phyloP scores from a whole-genome alignment of 2,888 invertebrate species.

The Spodoptera picta region DNA sequence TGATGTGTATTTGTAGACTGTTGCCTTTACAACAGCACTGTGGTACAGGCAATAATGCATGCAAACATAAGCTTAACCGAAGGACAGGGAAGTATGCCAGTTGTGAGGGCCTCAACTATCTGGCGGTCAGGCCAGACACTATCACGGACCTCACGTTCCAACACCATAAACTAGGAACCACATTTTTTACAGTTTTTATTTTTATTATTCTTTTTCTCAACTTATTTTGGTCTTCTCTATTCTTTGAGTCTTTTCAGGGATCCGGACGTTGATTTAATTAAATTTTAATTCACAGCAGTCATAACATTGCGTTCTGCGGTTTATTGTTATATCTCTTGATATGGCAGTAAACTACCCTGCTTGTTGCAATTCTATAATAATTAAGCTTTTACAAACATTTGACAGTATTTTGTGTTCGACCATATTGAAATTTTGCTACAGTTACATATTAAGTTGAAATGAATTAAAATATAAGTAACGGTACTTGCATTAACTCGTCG shows the following conservation, averaged over 20 bases:
- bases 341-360: slow-evolving; percentile 63
- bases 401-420: slow-evolving; percentile 62
- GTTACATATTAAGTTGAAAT: neutral
- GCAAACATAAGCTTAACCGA: slow-evolving; percentile 78
- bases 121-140: slow-evolving; percentile 52
- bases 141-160: slow-evolving; percentile 57
- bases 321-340: slow-evolving; percentile 58
- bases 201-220: slow-evolving; percentile 44
- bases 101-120: slow-evolving; percentile 59
- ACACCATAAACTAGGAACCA: slow-evolving; percentile 67
- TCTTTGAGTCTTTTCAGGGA: slow-evolving; percentile 68
- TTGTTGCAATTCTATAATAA: slow-evolving; percentile 61
- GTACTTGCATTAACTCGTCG: slow-evolving; percentile 50
- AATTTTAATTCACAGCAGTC: slow-evolving; percentile 52
- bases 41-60: slow-evolving; percentile 76
- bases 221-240: slow-evolving; percentile 55
- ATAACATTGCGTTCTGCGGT: slow-evolving; percentile 45
- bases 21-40: slow-evolving; percentile 64
- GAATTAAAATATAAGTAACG: slow-evolving; percentile 26
- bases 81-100: slow-evolving; percentile 85
- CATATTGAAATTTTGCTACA: slow-evolving; percentile 61
- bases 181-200: slow-evolving; percentile 50
- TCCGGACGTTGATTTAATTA: slow-evolving; percentile 59
- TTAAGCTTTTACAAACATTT: slow-evolving; percentile 63
- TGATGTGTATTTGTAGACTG: slow-evolving; percentile 63